Evolutionary conservation across 2,888 invertebrate species (phyloP), one percentile per base, ranked within the genome.

Genomic region (Drosophila infuscata): DNA sequence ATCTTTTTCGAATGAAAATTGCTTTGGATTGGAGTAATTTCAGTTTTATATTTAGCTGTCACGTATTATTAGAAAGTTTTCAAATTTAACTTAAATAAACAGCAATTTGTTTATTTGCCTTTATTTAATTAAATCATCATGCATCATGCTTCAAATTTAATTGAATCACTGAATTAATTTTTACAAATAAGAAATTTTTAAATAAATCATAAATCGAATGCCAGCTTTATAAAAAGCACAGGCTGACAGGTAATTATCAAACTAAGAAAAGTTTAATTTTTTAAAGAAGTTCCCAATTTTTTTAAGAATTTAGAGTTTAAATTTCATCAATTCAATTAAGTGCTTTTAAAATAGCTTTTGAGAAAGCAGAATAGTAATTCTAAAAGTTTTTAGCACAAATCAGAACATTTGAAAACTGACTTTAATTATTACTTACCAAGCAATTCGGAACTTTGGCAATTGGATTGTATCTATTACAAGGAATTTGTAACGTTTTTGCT

Each of bases 1-100:
- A 61, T 60, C 17, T 9, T 49, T 48, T 64, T 51, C 56, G 15
- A 60, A 64, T 64, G 20, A 9, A 60, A 61, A n/a, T 61, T 60
- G 7, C 20, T n/a, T 3, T 36, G 9, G 12, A 51, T 54, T 67
- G 1, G n/a, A 25, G 36, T 64, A 20, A 12, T 51, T 48, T 46
- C 38, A 36, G 36, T 54, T 36, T 25, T 25, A 25, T 4, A 25
- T 20, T 35, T 25, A 8, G 5, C 53, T 15, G 15, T 20, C 32
- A 25, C 35, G 15, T 53, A 33, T 20, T 25, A 33, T 33, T 35
- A 8, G 20, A 53, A 53, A 53, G 12, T 33, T 33, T 35, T 33
- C 7, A 15, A 7, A n/a, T 53, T 9, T 25, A 46, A 46, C 46
- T 46, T 46, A 15, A 25, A 0, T 15, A 25, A 4, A 46, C 15